phyloP scores from a whole-genome alignment of 1,140 invertebrate genomes.

The Lethocerus indicus region DNA sequence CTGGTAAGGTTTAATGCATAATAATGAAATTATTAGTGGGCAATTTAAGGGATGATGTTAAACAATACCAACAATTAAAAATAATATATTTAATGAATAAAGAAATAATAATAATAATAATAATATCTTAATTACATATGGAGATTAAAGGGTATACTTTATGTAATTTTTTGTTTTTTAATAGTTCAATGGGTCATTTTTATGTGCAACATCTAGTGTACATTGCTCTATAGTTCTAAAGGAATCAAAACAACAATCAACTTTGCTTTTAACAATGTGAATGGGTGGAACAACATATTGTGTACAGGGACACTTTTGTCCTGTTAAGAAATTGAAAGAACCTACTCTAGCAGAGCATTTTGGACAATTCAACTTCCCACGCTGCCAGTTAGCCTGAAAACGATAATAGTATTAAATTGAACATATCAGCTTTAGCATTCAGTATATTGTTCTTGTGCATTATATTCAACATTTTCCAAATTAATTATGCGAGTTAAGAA shows the following conservation, averaged over 20 bases:
- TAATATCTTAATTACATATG: background rate
- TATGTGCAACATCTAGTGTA: background rate
- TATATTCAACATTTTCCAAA: conserved; percentile 2
- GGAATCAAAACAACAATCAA: conserved; percentile 23
- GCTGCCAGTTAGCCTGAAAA: conserved; percentile 32
- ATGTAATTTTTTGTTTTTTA: background rate
- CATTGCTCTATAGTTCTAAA: background rate
- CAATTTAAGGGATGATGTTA: too few species aligned
- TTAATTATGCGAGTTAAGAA: too few species aligned
- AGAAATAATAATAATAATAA: background rate
- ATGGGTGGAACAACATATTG: conserved; percentile 30
- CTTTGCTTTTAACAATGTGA: conserved; percentile 34
- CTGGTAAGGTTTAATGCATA: too few species aligned
- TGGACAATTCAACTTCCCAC: conserved; percentile 41
- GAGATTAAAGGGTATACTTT: background rate
- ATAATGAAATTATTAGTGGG: too few species aligned
- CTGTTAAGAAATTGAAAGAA: conserved; percentile 41
- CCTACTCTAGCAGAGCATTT: conserved; percentile 36
- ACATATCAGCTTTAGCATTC: too few species aligned
- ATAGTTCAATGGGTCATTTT: background rate
- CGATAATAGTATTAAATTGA: too few species aligned
- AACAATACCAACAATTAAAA: background rate
- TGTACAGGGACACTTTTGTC: conserved; percentile 35
- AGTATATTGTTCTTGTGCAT: too few species aligned
- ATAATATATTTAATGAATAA: background rate